Evolutionary conservation across 1,140 invertebrate genomes (phyloP).

Genomic region (Oryzaephilus surinamensis): DNA sequence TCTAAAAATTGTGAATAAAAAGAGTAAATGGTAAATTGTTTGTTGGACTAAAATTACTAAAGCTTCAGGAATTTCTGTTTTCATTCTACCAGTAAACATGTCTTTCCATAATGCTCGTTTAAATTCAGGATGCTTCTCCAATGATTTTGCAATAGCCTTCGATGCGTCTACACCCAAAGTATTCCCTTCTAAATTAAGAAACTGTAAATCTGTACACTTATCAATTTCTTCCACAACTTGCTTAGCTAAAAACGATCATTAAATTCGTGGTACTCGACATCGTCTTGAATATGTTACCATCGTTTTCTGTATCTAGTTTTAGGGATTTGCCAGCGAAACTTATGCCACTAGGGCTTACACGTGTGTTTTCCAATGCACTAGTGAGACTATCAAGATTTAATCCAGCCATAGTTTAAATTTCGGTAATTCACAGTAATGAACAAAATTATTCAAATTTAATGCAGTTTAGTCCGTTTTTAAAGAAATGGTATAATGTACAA

Average conservation of each 20-base stretch:
- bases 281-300: constrained; percentile 41
- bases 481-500: too few species aligned
- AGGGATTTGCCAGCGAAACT: constrained; percentile 55
- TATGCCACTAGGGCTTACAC: constrained; percentile 37
- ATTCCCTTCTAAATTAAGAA: constrained; percentile 82
- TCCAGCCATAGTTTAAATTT: constrained; percentile 9
- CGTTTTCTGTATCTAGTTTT: constrained; percentile 53
- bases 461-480: too few species aligned
- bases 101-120: constrained; percentile 88
- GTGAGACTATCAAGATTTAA: constrained; percentile 25
- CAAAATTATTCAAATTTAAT: not conserved
- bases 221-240: constrained; percentile 53
- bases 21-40: not conserved
- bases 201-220: constrained; percentile 49
- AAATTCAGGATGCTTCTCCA: constrained; percentile 66
- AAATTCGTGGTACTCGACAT: constrained; percentile 6
- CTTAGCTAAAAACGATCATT: constrained; percentile 42
- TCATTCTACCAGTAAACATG: constrained; percentile 90
- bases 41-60: constrained; percentile 43
- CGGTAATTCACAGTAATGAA: not conserved
- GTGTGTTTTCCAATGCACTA: constrained; percentile 24
- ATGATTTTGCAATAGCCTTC: constrained; percentile 66
- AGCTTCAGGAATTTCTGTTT: constrained; percentile 88
- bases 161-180: constrained; percentile 85
- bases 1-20: constrained; percentile 37